Base-by-base conservation (phyloP, 2,888 invertebrate species). In the Drosophila meridionalis region DNA sequence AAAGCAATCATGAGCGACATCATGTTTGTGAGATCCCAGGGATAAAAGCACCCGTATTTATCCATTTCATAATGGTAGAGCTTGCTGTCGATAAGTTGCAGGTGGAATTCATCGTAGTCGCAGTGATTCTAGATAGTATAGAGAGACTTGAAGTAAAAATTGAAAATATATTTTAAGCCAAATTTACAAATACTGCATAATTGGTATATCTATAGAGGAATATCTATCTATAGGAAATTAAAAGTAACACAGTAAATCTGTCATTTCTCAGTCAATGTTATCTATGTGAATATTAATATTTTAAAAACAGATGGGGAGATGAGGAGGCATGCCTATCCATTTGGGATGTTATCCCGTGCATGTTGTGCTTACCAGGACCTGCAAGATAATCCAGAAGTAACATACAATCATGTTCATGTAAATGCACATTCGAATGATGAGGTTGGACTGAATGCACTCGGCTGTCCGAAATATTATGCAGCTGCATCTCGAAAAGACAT, bases 391-490 rank as follows among this genome's bases (percentile, higher is more conserved):
- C 0, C 94, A 93, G 28, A 95, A 95, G 45, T 96, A 94, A 61
- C 95, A 94, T 12, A 94, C 73, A 73, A 96, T 95, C 63, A 96
- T 94, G 1, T 95, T 77, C 32, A 97, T 91, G 88, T 97, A 97
- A 43, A 97, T 94, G 2, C 93, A 83, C 20, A 95, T 95, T 73
- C 97, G 94, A 42, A 95, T 92, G 59, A 93, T 91, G 12, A 95
- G 94, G 72, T 95, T 96, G 85, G 94, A 94, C 53, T 96, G 95
- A 26, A 97, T 94, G 40, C 88, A 90, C 7, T 94, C 92, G 0
- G 96, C 38, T 3, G 58, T 11, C 4, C 30, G 36, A 47, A 83
- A 83, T 2, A 89, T 5, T 0, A 2, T 0, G 14, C 69, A 78
- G 40, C 78, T 83, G 0, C 55, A 9, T 4, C 2, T 9, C 0